Percentiles rank a stretch among this genome's conserved stretches.
Evolutionary conservation across 1,140 invertebrate species (phyloP).

Genomic region (Pararge aegeria): DNA sequence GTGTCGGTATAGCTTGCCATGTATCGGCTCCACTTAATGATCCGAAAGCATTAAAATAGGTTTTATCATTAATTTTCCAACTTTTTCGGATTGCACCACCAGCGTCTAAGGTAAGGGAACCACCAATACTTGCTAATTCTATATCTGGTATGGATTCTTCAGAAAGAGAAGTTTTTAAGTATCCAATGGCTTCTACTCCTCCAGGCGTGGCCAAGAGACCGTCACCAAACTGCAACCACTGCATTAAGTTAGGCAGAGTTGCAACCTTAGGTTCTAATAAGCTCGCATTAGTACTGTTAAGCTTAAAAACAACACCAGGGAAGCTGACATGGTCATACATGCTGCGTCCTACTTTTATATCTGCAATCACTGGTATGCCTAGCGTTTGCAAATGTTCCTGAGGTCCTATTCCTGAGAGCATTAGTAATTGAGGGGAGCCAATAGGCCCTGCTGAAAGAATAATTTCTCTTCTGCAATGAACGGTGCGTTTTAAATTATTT

Average conservation of each 20-base stretch:
- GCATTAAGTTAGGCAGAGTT: slow-evolving; percentile 74
- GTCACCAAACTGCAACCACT: slow-evolving; percentile 78
- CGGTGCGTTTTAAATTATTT: slow-evolving; percentile 66
- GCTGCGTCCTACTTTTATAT: slow-evolving; percentile 85
- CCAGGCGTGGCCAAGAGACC: slow-evolving; percentile 77
- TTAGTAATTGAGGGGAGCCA: slow-evolving; percentile 89
- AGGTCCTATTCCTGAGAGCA: slow-evolving; percentile 91
- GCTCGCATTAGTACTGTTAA: slow-evolving; percentile 77
- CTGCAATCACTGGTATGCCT: slow-evolving; percentile 83
- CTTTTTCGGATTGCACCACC: slow-evolving; percentile 60
- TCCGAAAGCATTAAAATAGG: slow-evolving; percentile 48
- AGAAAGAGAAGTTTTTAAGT: slow-evolving; percentile 77
- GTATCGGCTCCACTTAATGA: slow-evolving; percentile 78
- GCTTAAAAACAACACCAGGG: slow-evolving; percentile 82
- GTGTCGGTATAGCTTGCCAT: slow-evolving; percentile 85
- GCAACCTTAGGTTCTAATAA: slow-evolving; percentile 75
- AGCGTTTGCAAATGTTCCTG: slow-evolving; percentile 83
- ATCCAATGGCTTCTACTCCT: slow-evolving; percentile 80
- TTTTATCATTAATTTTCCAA: slow-evolving; percentile 60
- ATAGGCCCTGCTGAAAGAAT: slow-evolving; percentile 87
- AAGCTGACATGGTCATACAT: slow-evolving; percentile 88
- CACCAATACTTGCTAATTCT: slow-evolving; percentile 78
- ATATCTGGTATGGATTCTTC: slow-evolving; percentile 80
- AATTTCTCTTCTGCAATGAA: slow-evolving; percentile 83
- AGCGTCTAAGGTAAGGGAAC: slow-evolving; percentile 62